Percentiles rank a stretch among this genome's conserved stretches.
phyloP scores from a whole-genome alignment of 2,113 vertebrate species.

The Gorsachius goisagi region DNA sequence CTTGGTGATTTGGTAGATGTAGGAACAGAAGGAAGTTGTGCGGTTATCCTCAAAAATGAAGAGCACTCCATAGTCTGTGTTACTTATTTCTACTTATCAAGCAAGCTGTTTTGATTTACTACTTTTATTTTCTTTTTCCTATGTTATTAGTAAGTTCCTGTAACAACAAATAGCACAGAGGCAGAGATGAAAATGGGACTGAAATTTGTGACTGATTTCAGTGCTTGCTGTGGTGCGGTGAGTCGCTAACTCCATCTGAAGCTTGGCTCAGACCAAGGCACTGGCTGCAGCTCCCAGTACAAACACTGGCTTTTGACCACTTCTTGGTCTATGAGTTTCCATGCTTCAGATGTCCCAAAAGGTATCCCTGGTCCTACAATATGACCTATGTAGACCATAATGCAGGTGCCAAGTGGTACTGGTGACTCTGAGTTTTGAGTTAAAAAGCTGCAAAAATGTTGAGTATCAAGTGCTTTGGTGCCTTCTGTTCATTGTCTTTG shows the following conservation, averaged over 20 bases:
- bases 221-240: not conserved
- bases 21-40: not conserved
- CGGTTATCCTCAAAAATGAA: not conserved
- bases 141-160: accelerated
- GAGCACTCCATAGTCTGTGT: accelerated
- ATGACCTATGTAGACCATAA: not conserved
- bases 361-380: not conserved
- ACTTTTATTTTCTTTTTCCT: not conserved
- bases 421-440: not conserved
- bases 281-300: accelerated
- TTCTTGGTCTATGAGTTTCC: not conserved
- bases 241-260: not conserved
- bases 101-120: not conserved
- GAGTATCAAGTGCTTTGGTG: not conserved
- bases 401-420: not conserved
- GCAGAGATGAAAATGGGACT: not conserved
- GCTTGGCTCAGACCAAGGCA: not conserved
- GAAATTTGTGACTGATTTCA: not conserved
- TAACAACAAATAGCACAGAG: not conserved
- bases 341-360: not conserved
- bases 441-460: not conserved
- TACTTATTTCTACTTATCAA: not conserved
- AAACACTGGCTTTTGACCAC: not conserved
- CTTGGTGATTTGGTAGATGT: not conserved
- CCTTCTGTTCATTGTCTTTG: not conserved